Conservation (phyloP, 2,113 vertebrate species). For the Saguinus midas region DNA sequence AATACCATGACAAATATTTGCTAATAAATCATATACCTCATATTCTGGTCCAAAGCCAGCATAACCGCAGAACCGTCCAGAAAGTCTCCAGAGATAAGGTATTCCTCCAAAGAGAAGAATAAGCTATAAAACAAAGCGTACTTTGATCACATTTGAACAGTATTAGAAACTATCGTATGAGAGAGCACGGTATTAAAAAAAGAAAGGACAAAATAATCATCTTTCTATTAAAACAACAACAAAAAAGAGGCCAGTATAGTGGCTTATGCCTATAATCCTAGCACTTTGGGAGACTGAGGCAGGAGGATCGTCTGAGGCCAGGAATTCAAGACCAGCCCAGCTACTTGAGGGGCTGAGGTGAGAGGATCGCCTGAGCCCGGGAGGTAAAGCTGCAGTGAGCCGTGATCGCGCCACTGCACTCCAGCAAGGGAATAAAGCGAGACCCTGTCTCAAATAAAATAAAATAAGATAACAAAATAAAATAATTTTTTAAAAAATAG, state of each 20-base stretch:
- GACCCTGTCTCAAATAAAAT: too few relatives aligned
- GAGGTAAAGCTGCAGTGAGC: too few relatives aligned
- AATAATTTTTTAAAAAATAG: not conserved
- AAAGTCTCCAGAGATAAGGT: conserved; percentile 93
- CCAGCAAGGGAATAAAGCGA: too few relatives aligned
- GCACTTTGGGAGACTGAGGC: too few relatives aligned
- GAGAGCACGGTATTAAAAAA: not conserved
- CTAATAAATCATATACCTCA: conserved; percentile 84
- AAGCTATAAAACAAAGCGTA: conserved; percentile 84
- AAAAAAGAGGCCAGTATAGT: too few relatives aligned
- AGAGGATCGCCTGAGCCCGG: too few relatives aligned
- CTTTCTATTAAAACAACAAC: not conserved
- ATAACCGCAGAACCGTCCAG: conserved; percentile 87
- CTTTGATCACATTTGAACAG: conserved; percentile 5
- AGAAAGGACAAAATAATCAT: conserved; percentile 5
- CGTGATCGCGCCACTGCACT: too few relatives aligned
- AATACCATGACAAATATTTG: not conserved
- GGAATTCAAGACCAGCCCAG: too few relatives aligned
- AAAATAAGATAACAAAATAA: too few relatives aligned
- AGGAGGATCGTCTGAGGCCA: too few relatives aligned
- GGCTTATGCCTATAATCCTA: too few relatives aligned
- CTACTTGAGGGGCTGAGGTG: too few relatives aligned
- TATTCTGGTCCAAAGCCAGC: conserved; percentile 92
- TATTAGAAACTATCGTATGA: not conserved
- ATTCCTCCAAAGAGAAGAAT: conserved; percentile 97